phyloP scores from a whole-genome alignment of 1,140 invertebrate genomes.

The Colletes latitarsis region DNA sequence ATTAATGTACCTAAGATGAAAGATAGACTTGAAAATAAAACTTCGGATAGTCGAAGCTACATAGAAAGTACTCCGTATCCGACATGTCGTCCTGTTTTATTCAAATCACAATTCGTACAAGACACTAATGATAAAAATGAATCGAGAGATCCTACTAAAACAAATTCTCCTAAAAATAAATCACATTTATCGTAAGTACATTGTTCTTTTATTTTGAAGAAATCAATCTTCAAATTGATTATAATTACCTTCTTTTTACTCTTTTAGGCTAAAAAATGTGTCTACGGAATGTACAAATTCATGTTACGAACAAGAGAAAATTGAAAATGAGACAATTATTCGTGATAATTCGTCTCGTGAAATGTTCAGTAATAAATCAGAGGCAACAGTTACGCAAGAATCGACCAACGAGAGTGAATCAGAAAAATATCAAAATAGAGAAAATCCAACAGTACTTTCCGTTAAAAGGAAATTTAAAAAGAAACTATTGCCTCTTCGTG shows the following conservation, averaged over 20 bases:
- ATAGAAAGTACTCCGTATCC: conserved; percentile 43
- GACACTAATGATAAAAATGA: neutral
- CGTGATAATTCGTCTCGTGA: conserved; percentile 7
- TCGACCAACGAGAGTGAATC: conserved; percentile 46
- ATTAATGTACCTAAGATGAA: neutral
- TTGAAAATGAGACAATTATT: neutral
- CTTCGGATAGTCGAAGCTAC: conserved; percentile 6
- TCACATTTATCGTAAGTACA: conserved; percentile 38
- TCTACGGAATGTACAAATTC: neutral
- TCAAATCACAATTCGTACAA: conserved; percentile 31
- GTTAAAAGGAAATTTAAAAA: conserved; percentile 49
- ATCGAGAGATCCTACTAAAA: neutral
- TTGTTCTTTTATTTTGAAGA: neutral
- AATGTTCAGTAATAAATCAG: neutral
- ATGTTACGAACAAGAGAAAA: neutral
- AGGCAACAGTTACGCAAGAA: conserved; percentile 58
- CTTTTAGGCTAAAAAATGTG: neutral
- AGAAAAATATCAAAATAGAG: conserved; percentile 23
- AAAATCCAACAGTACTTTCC: neutral
- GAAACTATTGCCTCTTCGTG: conserved; percentile 64
- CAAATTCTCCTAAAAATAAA: neutral
- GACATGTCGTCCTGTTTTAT: conserved; percentile 17
- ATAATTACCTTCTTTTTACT: neutral
- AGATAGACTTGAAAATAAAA: neutral
- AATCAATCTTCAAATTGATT: neutral